Base-by-base conservation (phyloP, 1,140 invertebrate genomes). In the Listronotus oregonensis region DNA sequence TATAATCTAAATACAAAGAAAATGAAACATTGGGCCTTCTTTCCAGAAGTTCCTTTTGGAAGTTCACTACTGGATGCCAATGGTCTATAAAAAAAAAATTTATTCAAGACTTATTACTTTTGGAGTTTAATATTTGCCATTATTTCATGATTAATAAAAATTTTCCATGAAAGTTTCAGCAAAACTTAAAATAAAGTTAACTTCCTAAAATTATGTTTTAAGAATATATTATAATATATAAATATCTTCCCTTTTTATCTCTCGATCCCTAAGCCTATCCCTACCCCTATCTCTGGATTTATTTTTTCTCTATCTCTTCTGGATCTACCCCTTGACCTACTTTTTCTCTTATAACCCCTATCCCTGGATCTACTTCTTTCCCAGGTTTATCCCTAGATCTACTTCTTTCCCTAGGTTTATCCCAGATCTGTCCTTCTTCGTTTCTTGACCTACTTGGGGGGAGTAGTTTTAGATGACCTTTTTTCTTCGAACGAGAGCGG, bases 401-500 rank as follows among this genome's bases (percentile, higher is more conserved):
- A 17, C 52, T 55, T 27, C 52, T 55, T 18, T 55, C 27, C 27
- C 37, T 55, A n/a, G 8, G 17, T 55, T 50, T 47, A 6, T 68
- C 66, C 18, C 56, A 10, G 67, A 69, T 49, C 59, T 57, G 40
- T 56, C 27, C 58, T 64, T 15, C 40, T 39, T 43, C 64, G 39
- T 9, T 69, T 27, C 60, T 55, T 37, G 67, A 67, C 46, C 64
- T 62, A 54, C 68, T 72, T 67, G 66, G 62, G 60, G 11, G 54
- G 46, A 43, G 59, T 54, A 54, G 32, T 70, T 43, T 67, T 66
- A 59, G 73, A 68, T 31, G 71, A 66, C 56, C 74, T 71, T 34
- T 72, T 72, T 66, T 71, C 71, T 73, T 54, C 70, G 75, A 77
- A 56, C 76, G 63, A 18, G 72, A 72, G 34, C 76, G 62, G 46